A percentile compares a stretch with the other conserved stretches of the same genome.
Evolutionary conservation across 2,888 invertebrate genomes (phyloP).

Genomic region (Cheilosia pagana): DNA sequence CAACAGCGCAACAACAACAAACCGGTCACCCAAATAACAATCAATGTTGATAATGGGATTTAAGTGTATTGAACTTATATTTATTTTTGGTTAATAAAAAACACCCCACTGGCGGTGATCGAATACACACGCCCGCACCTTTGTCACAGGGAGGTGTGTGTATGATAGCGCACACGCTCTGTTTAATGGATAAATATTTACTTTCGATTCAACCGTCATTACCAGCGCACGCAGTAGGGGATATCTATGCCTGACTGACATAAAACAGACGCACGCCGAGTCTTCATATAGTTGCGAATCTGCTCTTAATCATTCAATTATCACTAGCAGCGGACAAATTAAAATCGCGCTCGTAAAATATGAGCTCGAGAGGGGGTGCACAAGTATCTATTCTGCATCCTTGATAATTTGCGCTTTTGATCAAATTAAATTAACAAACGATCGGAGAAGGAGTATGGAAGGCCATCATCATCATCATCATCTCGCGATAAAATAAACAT

Average conservation of each 20-base stretch:
- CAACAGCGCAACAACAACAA: slow-evolving; percentile 8
- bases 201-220: slow-evolving; percentile 53
- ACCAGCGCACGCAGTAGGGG: slow-evolving; percentile 13
- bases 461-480: slow-evolving; percentile 41
- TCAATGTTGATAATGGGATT: slow-evolving; percentile 57
- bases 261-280: slow-evolving; percentile 8
- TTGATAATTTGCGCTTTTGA: slow-evolving; percentile 49
- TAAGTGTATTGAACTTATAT: slow-evolving; percentile 56
- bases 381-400: slow-evolving; percentile 14
- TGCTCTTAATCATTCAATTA: slow-evolving; percentile 73
- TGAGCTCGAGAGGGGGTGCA: slow-evolving; percentile 7
- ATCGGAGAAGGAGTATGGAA: slow-evolving; percentile 26
- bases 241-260: background rate
- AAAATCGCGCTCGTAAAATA: slow-evolving; percentile 36
- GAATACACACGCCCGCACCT: slow-evolving; percentile 33
- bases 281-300: slow-evolving; percentile 57
- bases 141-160: slow-evolving; percentile 21
- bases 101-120: slow-evolving; percentile 3
- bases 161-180: slow-evolving; percentile 31
- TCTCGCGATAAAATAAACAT: slow-evolving; percentile 70
- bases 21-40: slow-evolving; percentile 40
- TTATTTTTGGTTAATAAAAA: slow-evolving; percentile 40
- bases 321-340: slow-evolving; percentile 51
- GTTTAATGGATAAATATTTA: slow-evolving; percentile 66
- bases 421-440: slow-evolving; percentile 62